phyloP scores from a whole-genome alignment of 2,888 invertebrate genomes.

The Coenonympha arcania region DNA sequence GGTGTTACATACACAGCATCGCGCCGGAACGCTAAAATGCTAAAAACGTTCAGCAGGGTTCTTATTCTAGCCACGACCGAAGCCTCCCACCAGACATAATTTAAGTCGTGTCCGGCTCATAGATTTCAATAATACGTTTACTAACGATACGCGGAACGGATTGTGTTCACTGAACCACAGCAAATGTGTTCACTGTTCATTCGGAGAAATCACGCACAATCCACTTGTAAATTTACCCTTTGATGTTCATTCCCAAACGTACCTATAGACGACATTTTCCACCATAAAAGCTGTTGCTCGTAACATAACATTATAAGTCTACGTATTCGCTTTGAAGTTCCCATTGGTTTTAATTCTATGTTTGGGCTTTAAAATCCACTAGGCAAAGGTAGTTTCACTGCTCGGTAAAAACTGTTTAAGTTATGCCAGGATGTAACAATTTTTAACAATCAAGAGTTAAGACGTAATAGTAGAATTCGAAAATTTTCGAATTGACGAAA shows the following conservation, averaged over 20 bases:
- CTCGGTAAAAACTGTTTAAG: no score
- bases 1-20: no score
- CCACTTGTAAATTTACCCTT: conserved; percentile 23
- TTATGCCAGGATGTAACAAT: no score
- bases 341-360: background rate
- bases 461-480: no score
- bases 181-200: conserved; percentile 32
- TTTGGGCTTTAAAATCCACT: background rate
- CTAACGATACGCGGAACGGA: conserved; percentile 8
- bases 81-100: no score
- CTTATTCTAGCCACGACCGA: no score
- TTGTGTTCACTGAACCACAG: conserved; percentile 29
- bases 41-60: no score
- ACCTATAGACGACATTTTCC: background rate
- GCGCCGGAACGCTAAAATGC: no score
- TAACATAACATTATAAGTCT: background rate
- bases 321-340: background rate
- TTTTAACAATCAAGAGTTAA: no score
- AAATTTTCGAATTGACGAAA: no score
- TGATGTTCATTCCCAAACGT: conserved; percentile 17
- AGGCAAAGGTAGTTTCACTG: background rate
- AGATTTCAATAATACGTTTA: background rate
- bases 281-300: background rate
- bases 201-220: conserved; percentile 28
- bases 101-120: background rate